Evolutionary conservation across 2,113 vertebrate genomes (phyloP).

Genomic region (Eretmochelys imbricata): DNA sequence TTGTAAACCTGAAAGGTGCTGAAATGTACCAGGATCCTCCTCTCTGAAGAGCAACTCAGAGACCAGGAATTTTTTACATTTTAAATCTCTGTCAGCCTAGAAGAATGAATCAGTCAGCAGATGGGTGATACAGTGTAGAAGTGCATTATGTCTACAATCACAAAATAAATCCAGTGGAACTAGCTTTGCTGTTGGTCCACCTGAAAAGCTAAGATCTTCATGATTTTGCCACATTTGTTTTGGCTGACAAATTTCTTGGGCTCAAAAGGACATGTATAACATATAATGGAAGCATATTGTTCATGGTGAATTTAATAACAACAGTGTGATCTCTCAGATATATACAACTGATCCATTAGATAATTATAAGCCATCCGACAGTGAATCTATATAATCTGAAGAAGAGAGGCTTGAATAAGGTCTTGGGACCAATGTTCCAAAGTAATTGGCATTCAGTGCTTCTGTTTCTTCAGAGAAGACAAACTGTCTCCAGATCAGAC

Average conservation of each 20-base stretch:
- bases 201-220: constrained; percentile 9
- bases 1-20: neutral
- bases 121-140: accelerated
- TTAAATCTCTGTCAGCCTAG: neutral
- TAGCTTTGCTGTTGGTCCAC: neutral
- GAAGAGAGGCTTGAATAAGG: accelerated
- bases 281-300: neutral
- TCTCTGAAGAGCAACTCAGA: neutral
- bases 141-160: neutral
- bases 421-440: neutral
- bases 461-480: neutral
- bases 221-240: neutral
- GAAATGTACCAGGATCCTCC: neutral
- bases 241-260: neutral
- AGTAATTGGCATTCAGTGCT: neutral
- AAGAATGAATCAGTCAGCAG: neutral
- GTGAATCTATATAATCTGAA: neutral
- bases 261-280: neutral
- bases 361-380: neutral
- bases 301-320: neutral
- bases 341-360: neutral
- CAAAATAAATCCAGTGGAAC: neutral
- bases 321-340: neutral
- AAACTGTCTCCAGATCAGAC: neutral
- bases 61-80: neutral